phyloP scores from a whole-genome alignment of 1,140 invertebrate genomes.

The Drosophila parvula region DNA sequence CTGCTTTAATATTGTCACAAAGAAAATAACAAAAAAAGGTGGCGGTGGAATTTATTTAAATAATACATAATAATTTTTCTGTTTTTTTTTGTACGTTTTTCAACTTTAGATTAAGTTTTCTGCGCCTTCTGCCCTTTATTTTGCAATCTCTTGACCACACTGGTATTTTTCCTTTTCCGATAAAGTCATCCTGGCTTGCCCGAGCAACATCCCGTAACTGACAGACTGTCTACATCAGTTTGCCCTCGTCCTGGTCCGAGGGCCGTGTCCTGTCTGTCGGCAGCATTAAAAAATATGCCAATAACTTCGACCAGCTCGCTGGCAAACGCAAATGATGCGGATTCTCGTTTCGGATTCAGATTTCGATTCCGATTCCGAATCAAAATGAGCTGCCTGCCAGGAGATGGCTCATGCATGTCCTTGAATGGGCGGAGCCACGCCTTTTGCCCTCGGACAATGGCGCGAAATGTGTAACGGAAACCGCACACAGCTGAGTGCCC shows the following conservation, averaged over 20 bases:
- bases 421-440: slow-evolving; percentile 37
- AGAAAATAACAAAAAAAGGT: neutral
- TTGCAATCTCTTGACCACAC: neutral
- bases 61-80: neutral
- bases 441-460: slow-evolving; percentile 56
- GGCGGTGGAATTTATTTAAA: no score
- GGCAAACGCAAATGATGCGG: slow-evolving; percentile 62
- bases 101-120: neutral
- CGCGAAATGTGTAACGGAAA: slow-evolving; percentile 74
- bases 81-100: neutral
- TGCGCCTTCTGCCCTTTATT: neutral
- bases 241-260: neutral
- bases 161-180: neutral
- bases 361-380: slow-evolving; percentile 14
- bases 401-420: slow-evolving; percentile 35
- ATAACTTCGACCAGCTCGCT: slow-evolving; percentile 42
- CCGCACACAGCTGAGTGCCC: slow-evolving; percentile 73
- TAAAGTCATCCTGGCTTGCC: slow-evolving; percentile 7
- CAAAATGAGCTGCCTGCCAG: slow-evolving; percentile 38
- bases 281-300: slow-evolving; percentile 47
- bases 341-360: slow-evolving; percentile 11
- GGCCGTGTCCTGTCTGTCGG: slow-evolving; percentile 2
- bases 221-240: slow-evolving; percentile 17
- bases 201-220: neutral
- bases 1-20: neutral